Base-by-base conservation (phyloP, 2,888 invertebrate genomes). In the Scaptomyza tumidula region DNA sequence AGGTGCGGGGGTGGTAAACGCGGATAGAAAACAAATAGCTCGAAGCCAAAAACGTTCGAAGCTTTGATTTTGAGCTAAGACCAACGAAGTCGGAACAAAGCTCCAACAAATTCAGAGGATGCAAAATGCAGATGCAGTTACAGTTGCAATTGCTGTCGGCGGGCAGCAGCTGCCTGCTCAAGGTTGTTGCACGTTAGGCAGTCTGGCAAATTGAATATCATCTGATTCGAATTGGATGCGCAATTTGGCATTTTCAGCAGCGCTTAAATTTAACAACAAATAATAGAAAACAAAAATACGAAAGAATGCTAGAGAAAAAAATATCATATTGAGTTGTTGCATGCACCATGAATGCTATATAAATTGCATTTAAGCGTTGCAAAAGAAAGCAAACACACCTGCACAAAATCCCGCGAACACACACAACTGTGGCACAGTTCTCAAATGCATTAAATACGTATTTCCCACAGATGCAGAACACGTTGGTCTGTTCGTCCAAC, bases 391-490 rank as follows among this genome's bases (percentile, higher is more conserved):
- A 53, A 19, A 31, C 10, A 14, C 16, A 13, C 43, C 13, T 19
- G 24, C 44, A 43, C 35, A 24, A 13, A 13, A 2, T 3, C 10
- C 7, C 13, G 4, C 31, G 7, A 31, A 29, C n/a, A 31, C 14
- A 48, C 11, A 11, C 52, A 46, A 44, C 33, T 60, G 49, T 49
- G 56, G 35, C 57, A 60, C 71, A 70, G 64, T 83, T 73, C 79
- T 58, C 71, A 63, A 77, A 74, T 70, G 89, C 19, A 19, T n/a
- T n/a, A n/a, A n/a, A 19, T 19, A 19, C 2, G 19, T 19, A 66
- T 75, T 73, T 82, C 2, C 19, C 19, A 19, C 19, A 73, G 63
- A 66, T 56, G 63, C 48, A 59, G 53, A 31, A 57, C 43, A 44
- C 44, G 61, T 61, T 57, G 37, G 16, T 44, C 27, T 13, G 10